These are phyloP conservation scores for Dipodomys stephensi DNA, from an alignment of 2,113 vertebrate genomes.

Conservation along the genomic window DNA sequence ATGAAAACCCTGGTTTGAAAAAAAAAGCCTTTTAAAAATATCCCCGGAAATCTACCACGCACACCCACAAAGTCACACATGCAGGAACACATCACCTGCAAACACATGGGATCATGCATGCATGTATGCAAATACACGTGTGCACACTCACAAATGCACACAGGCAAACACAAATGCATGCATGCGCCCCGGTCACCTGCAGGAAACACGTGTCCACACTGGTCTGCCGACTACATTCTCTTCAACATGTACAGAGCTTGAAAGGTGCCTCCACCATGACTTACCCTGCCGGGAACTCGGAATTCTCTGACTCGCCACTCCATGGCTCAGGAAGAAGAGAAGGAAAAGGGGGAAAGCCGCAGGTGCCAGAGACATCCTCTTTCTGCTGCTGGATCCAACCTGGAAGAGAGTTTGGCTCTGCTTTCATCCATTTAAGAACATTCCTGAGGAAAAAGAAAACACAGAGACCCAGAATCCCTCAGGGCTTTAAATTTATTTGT, in stretches of 20 bases:
- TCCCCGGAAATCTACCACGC: neutral
- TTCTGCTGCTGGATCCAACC: constrained; percentile 66
- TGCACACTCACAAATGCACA: neutral
- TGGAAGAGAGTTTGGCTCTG: constrained; percentile 34
- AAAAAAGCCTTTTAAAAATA: neutral
- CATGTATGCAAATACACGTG: no score
- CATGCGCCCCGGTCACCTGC: neutral
- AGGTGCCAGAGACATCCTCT: constrained; percentile 76
- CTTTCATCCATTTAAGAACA: constrained; percentile 31
- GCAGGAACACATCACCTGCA: neutral
- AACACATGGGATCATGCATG: neutral
- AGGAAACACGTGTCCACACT: neutral
- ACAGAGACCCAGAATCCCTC: constrained; percentile 53
- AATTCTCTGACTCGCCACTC: neutral
- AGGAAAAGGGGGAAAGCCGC: constrained; percentile 73
- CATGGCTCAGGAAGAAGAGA: constrained; percentile 73
- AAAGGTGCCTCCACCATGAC: constrained; percentile 42
- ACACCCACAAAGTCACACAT: no score
- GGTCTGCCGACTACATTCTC: neutral
- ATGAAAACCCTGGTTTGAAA: neutral
- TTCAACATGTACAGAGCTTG: neutral
- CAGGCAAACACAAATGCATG: neutral
- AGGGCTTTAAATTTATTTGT: neutral
- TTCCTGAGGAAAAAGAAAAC: constrained; percentile 59
- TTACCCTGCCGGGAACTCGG: constrained; percentile 83